Conservation (phyloP, 2,888 invertebrate genomes). For the Agonopterix alstromeriana region DNA sequence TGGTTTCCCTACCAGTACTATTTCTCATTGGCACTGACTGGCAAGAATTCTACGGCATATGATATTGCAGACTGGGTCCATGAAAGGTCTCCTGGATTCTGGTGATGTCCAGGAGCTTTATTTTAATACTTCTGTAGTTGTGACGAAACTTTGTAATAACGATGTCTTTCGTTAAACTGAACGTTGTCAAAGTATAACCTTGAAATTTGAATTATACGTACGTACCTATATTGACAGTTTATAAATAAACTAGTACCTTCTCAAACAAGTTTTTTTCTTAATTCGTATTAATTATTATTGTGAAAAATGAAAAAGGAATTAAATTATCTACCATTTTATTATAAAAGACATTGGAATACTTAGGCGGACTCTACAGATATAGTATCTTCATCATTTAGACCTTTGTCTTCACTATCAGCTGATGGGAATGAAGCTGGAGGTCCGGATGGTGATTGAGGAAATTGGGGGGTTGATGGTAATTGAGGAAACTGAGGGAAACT, state of each 20-base stretch:
- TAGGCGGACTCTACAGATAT: conserved; percentile 64
- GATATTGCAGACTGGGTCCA: conserved; percentile 28
- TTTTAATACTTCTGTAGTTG: too few species aligned
- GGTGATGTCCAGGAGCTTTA: conserved; percentile 11
- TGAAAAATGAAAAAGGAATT: too few species aligned
- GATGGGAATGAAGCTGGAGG: conserved; percentile 43
- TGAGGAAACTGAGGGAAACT: conserved; percentile 24
- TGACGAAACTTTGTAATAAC: too few species aligned
- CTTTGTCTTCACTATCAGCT: conserved; percentile 32
- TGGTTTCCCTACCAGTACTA: conserved; percentile 50
- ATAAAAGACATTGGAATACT: conserved; percentile 1
- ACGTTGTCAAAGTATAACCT: too few species aligned
- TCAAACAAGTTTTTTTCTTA: too few species aligned
- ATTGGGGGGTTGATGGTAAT: conserved; percentile 21
- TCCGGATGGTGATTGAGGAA: conserved; percentile 28
- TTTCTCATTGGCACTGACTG: conserved; percentile 43
- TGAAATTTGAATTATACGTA: too few species aligned
- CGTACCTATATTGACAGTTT: too few species aligned
- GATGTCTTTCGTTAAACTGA: too few species aligned
- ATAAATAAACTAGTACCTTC: too few species aligned
- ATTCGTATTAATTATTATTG: too few species aligned
- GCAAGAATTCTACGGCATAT: conserved; percentile 32
- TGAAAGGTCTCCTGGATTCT: conserved; percentile 35
- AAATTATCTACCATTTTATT: too few species aligned
- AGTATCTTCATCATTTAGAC: conserved; percentile 61